A percentile compares a stretch with the other conserved stretches of the same genome.
Conservation (phyloP, 2,113 vertebrate genomes). For the Etia nguti region DNA sequence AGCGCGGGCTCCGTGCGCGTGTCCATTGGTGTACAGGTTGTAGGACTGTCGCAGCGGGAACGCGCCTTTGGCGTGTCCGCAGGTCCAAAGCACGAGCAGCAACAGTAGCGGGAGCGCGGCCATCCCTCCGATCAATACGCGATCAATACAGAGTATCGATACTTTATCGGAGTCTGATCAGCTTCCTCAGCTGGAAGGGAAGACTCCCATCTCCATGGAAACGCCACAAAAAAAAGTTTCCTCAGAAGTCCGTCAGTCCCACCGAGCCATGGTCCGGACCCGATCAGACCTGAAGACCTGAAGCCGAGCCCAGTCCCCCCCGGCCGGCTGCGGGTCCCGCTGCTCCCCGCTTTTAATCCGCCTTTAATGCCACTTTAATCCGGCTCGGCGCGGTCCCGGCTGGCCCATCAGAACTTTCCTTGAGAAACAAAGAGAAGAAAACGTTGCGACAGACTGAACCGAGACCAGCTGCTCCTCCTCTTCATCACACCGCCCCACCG, state of each 20-base stretch:
- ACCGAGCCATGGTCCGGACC: slow-evolving; percentile 10
- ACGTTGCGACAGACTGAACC: slow-evolving; percentile 55
- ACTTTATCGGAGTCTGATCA: background rate
- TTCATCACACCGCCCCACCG: slow-evolving; percentile 28
- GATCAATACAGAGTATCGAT: background rate
- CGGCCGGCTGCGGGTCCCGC: background rate
- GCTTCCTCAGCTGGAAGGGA: background rate
- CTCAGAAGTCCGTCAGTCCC: background rate
- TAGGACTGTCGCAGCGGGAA: slow-evolving; percentile 46
- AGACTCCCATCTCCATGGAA: slow-evolving; percentile 6
- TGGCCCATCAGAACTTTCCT: slow-evolving; percentile 15
- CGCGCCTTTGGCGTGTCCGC: slow-evolving; percentile 39
- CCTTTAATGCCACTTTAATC: background rate
- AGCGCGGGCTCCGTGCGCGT: slow-evolving; percentile 38
- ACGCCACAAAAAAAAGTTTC: background rate
- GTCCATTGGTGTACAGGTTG: slow-evolving; percentile 46
- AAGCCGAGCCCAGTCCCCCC: background rate
- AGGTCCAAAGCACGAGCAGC: slow-evolving; percentile 44
- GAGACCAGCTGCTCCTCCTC: slow-evolving; percentile 56
- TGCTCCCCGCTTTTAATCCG: background rate
- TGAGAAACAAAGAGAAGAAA: slow-evolving; percentile 50
- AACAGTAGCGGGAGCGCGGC: slow-evolving; percentile 21
- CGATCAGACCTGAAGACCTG: background rate
- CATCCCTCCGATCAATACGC: slow-evolving; percentile 29
- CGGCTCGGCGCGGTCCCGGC: background rate